A percentile compares a stretch with the other conserved stretches of the same genome.
Evolutionary conservation across 2,888 invertebrate species (phyloP).

Genomic region (Caenorhabditis panamensis): DNA sequence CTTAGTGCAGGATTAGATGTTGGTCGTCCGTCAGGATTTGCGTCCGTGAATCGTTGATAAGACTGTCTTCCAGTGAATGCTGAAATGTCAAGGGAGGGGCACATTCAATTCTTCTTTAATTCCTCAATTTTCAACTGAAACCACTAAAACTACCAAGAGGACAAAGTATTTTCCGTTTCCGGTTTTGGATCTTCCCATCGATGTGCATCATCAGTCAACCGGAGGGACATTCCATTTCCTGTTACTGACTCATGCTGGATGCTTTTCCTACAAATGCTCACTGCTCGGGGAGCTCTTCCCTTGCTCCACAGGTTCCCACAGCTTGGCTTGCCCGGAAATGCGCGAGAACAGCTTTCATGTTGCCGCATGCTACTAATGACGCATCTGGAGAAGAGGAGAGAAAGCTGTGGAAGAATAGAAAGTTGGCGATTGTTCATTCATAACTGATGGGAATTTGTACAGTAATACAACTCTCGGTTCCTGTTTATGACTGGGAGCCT

Average conservation of each 20-base stretch:
- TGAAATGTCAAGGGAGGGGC: conserved; percentile 32
- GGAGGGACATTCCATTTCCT: conserved; percentile 39
- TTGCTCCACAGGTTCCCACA: conserved; percentile 43
- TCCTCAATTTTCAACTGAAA: neutral
- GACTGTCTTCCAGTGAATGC: conserved; percentile 12
- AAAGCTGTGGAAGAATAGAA: conserved; percentile 10
- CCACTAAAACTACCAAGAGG: neutral
- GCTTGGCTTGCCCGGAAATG: conserved; percentile 33
- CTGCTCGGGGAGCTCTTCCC: conserved; percentile 8
- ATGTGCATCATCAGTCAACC: conserved; percentile 26
- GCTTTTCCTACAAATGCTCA: neutral
- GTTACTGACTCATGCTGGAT: conserved; percentile 33
- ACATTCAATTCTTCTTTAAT: neutral
- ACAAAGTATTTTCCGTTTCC: conserved; percentile 19
- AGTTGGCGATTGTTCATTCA: conserved; percentile 34
- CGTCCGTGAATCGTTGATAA: conserved; percentile 24
- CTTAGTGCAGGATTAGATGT: conserved; percentile 43
- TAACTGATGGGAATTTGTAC: conserved; percentile 53
- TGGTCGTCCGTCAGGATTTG: conserved; percentile 41
- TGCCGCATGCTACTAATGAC: conserved; percentile 50
- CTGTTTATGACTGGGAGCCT: conserved; percentile 36
- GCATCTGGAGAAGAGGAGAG: conserved; percentile 25
- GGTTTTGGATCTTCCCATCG: conserved; percentile 7
- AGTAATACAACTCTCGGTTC: conserved; percentile 12
- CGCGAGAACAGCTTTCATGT: conserved; percentile 45